Evolutionary conservation across 2,888 invertebrate genomes (phyloP).

Genomic region (Glyphotaelius pellucidus): DNA sequence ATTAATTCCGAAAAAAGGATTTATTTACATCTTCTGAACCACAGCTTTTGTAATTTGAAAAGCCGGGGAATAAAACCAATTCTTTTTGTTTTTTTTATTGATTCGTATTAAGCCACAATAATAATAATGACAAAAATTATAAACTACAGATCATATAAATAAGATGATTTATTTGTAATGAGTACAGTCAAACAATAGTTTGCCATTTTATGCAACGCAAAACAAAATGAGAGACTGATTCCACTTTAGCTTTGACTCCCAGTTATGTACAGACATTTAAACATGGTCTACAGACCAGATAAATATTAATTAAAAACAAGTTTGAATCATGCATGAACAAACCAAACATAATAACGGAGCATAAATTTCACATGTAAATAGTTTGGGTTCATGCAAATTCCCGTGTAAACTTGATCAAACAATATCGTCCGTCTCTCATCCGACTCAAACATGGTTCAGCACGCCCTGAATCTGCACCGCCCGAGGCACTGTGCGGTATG

Average conservation of each 20-base stretch:
- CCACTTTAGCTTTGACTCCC: not conserved
- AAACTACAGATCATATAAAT: not conserved
- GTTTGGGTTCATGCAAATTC: not conserved
- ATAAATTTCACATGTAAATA: not conserved
- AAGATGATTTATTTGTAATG: not conserved
- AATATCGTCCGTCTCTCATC: conserved; percentile 34
- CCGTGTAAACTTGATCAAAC: conserved; percentile 30
- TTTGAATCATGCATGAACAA: not conserved
- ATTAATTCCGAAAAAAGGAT: too few relatives aligned
- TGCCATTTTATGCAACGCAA: not conserved
- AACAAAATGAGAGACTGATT: not conserved
- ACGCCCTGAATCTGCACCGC: conserved; percentile 11
- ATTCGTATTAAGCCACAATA: not conserved
- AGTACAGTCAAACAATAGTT: not conserved
- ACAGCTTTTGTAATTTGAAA: too few relatives aligned
- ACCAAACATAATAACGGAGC: not conserved
- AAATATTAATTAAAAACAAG: not conserved
- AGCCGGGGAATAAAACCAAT: too few relatives aligned
- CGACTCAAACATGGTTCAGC: conserved; percentile 16
- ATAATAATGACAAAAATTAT: not conserved
- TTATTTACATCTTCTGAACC: too few relatives aligned
- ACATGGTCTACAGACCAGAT: not conserved
- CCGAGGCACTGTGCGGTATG: conserved; percentile 14
- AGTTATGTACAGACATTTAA: not conserved
- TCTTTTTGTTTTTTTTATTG: not conserved